Percentiles rank a stretch among this genome's conserved stretches.
phyloP scores from a whole-genome alignment of 2,113 vertebrate species.

The Osmerus eperlanus region DNA sequence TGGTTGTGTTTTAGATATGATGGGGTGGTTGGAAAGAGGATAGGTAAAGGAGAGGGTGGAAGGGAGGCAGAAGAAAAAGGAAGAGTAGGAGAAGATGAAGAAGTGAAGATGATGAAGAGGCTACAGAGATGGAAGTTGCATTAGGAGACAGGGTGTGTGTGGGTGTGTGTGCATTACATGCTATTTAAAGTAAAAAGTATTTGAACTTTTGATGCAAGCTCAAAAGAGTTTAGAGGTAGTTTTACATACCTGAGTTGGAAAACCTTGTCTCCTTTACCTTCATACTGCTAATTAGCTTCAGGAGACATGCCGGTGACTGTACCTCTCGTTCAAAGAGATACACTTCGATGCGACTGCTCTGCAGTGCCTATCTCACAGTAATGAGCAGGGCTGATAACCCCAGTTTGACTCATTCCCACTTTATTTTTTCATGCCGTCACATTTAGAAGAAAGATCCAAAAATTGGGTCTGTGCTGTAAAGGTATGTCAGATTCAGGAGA shows the following conservation, averaged over 20 bases:
- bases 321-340: constrained; percentile 51
- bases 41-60: no score
- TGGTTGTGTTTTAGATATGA: no score
- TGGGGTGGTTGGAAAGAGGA: no score
- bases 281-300: constrained; percentile 62
- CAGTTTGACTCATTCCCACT: constrained; percentile 5
- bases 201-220: constrained; percentile 45
- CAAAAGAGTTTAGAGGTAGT: constrained; percentile 36
- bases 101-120: no score
- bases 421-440: neutral
- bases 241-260: constrained; percentile 44
- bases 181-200: constrained; percentile 33
- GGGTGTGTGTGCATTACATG: constrained; percentile 4
- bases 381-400: constrained; percentile 41
- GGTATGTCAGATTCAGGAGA: constrained; percentile 12
- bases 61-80: no score
- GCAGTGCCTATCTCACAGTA: constrained; percentile 18
- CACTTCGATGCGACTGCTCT: constrained; percentile 32
- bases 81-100: no score
- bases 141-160: neutral
- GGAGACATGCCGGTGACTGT: constrained; percentile 40
- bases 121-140: no score
- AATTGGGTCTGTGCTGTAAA: no score
- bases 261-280: constrained; percentile 30
- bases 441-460: neutral